Evolutionary conservation across 2,888 invertebrate species (phyloP).

Genomic region (Andrena chrysosceles): DNA sequence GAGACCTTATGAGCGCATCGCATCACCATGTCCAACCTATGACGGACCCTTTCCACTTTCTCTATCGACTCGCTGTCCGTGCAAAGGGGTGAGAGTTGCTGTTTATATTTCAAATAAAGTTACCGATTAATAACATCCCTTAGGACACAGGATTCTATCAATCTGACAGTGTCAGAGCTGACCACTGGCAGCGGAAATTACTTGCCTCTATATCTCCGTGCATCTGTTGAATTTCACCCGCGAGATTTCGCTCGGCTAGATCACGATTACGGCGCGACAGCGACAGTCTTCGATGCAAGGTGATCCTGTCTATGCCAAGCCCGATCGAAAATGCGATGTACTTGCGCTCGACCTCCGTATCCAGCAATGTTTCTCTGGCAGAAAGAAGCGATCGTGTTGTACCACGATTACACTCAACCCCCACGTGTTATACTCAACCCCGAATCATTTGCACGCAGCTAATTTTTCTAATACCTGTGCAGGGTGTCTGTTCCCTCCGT

Average conservation of each 20-base stretch:
- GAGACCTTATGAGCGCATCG: constrained; percentile 80
- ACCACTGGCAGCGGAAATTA: neutral
- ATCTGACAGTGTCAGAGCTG: no score
- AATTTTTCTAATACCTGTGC: constrained; percentile 23
- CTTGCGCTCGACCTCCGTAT: constrained; percentile 81
- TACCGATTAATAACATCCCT: neutral
- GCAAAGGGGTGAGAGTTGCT: constrained; percentile 81
- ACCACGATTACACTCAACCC: no score
- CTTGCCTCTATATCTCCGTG: constrained; percentile 81
- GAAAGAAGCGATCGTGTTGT: constrained; percentile 24
- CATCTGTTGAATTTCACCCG: constrained; percentile 78
- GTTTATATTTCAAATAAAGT: constrained; percentile 50
- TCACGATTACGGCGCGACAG: constrained; percentile 81
- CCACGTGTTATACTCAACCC: no score
- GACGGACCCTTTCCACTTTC: constrained; percentile 79
- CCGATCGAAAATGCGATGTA: constrained; percentile 81
- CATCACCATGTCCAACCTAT: constrained; percentile 80
- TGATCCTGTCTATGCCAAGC: constrained; percentile 79
- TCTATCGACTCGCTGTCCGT: constrained; percentile 82
- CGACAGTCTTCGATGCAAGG: constrained; percentile 76
- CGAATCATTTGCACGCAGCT: no score
- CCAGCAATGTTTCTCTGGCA: constrained; percentile 76
- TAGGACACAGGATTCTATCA: no score
- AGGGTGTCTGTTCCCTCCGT: constrained; percentile 27
- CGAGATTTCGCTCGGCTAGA: constrained; percentile 81